Conservation (phyloP, 2,797 vertebrate genomes). For the Diceros bicornis region DNA sequence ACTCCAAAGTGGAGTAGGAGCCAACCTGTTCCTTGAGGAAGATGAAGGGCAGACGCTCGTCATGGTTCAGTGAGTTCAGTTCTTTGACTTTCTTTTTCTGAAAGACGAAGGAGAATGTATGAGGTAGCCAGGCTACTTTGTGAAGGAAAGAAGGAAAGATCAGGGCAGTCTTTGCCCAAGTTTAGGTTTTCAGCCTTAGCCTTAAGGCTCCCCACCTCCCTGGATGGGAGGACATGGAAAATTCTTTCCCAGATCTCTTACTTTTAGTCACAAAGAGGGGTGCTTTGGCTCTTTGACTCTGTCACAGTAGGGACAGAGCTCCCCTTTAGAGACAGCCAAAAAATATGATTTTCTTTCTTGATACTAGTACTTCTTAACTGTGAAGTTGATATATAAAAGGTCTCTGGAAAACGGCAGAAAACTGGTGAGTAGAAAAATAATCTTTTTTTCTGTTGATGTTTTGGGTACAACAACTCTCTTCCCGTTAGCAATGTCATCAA, state of each 20-base stretch:
- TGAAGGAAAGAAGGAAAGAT: neutral
- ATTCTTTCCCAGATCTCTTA: neutral
- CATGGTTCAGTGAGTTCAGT: neutral
- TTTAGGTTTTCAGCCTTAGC: neutral
- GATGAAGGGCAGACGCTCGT: neutral
- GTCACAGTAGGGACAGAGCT: slow-evolving; percentile 9
- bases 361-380: rapidly evolving
- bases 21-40: neutral
- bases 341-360: neutral
- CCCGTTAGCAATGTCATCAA: neutral
- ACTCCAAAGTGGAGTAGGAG: slow-evolving; percentile 46
- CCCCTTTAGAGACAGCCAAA: slow-evolving; percentile 24
- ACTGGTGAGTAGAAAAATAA: neutral
- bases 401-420: slow-evolving; percentile 52
- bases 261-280: slow-evolving; percentile 23
- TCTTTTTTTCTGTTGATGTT: neutral
- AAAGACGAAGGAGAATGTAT: slow-evolving; percentile 25
- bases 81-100: neutral
- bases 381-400: slow-evolving; percentile 27
- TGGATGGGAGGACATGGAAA: neutral
- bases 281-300: neutral
- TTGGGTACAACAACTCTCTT: neutral
- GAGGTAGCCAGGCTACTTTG: neutral
- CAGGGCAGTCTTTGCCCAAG: neutral
- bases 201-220: neutral